Evolutionary conservation across 2,113 vertebrate genomes (phyloP), one percentile per base, ranked within the genome.

Genomic region (Rhinogobius similis): DNA sequence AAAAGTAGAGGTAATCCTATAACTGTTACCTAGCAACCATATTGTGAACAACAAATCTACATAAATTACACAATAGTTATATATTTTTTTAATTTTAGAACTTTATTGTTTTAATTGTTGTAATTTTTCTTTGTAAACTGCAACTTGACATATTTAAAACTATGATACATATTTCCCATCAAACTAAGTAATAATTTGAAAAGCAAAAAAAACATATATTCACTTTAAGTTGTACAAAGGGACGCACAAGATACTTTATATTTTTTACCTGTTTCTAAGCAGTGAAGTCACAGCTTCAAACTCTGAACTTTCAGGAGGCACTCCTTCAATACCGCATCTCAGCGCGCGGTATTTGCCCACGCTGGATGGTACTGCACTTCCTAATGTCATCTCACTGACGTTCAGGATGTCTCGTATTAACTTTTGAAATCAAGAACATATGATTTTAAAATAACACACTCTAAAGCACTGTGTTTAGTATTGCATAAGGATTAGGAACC

Each of bases 271-370:
- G 76, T 80, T 53, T 11, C 62, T 62, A 55, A 93, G 84, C 67
- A 87, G 88, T 26, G 83, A n/a, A 58, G 68, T 73, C 84, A 95
- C 74, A 3, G 10, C 77, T 50, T 23, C 73, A 77, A 93, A 96
- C 82, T 95, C 93, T 0, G 86, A 63, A 68, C 86, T 89, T 16
- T 66, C 48, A 4, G 82, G 36, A 29, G 92, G 70, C 70, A 96
- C 73, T 0, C 63, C 43, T 64, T 97, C 92, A 38, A 94, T 87
- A 83, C 92, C 92, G 89, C 95, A 97, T 67, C 92, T 91, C 78
- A 98, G 90, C 58, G 95, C 93, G 27, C 73, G 89, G 82, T 95
- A 96, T 86, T 96, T 95, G 48, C 94, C 94, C 86, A 96, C 56
- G 66, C 85, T 91, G 38, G 93, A 90, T 1, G 90, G 88, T 1